phyloP scores from a whole-genome alignment of 2,113 vertebrate genomes.

The Tupaia tana region DNA sequence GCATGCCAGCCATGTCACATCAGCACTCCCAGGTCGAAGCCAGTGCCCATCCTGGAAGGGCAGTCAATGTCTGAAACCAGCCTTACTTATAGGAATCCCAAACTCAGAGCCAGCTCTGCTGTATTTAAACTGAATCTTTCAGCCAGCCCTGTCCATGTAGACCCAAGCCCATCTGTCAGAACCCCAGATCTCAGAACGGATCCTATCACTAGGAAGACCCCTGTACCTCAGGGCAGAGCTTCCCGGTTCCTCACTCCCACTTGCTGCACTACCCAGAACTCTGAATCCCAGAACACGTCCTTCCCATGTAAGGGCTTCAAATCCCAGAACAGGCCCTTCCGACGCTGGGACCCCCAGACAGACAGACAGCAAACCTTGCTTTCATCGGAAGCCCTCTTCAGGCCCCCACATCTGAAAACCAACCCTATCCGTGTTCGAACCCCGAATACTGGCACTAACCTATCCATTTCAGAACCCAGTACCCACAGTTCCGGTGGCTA shows the following conservation, averaged over 20 bases:
- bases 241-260: background rate
- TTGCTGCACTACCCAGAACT: background rate
- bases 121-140: background rate
- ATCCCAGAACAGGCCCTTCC: background rate
- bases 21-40: background rate
- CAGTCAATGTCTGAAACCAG: background rate
- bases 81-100: background rate
- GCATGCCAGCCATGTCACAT: background rate
- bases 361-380: background rate
- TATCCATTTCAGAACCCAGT: background rate
- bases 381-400: background rate
- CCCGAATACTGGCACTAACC: background rate
- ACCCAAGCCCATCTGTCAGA: background rate
- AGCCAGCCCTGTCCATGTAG: background rate
- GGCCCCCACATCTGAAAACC: slow-evolving; percentile 2
- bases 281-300: background rate
- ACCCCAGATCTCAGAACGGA: background rate
- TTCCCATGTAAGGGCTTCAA: background rate
- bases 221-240: background rate
- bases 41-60: background rate
- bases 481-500: background rate
- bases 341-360: background rate
- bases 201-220: background rate
- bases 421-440: background rate
- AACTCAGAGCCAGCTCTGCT: background rate